A percentile compares a stretch with the other conserved stretches of the same genome.
Conservation (phyloP, 2,113 vertebrate species). For the Corynorhinus townsendii region DNA sequence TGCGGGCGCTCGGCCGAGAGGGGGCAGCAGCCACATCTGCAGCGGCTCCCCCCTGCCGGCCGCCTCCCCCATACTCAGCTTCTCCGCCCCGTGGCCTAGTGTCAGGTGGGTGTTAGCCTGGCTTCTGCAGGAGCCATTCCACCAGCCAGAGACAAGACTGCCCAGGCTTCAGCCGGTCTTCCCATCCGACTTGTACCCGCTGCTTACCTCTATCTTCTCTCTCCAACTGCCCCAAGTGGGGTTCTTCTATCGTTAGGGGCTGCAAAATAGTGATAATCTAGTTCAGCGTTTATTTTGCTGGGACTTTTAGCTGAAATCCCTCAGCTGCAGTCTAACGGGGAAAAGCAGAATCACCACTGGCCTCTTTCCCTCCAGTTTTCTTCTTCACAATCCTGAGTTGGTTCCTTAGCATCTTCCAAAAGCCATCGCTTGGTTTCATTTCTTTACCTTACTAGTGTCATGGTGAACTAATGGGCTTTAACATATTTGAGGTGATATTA, state of each 20-base stretch:
- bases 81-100: no score
- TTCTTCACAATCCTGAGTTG: not conserved
- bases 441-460: not conserved
- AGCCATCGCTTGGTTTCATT: not conserved
- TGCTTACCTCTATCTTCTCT: not conserved
- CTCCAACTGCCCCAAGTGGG: not conserved
- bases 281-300: not conserved
- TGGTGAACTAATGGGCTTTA: not conserved
- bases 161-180: not conserved
- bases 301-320: not conserved
- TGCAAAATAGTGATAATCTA: not conserved
- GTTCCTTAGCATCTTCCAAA: not conserved
- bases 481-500: not conserved
- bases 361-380: not conserved
- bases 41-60: no score
- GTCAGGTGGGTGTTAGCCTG: not conserved
- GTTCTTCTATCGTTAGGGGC: not conserved
- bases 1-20: fast-evolving
- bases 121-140: not conserved
- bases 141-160: not conserved
- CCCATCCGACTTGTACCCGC: not conserved
- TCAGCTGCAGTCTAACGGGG: not conserved
- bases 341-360: not conserved
- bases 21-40: not conserved
- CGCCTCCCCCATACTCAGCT: fast-evolving